Percentiles rank a stretch among this genome's conserved stretches.
phyloP scores from a whole-genome alignment of 2,888 invertebrate species.

The Ophion ventricosus region DNA sequence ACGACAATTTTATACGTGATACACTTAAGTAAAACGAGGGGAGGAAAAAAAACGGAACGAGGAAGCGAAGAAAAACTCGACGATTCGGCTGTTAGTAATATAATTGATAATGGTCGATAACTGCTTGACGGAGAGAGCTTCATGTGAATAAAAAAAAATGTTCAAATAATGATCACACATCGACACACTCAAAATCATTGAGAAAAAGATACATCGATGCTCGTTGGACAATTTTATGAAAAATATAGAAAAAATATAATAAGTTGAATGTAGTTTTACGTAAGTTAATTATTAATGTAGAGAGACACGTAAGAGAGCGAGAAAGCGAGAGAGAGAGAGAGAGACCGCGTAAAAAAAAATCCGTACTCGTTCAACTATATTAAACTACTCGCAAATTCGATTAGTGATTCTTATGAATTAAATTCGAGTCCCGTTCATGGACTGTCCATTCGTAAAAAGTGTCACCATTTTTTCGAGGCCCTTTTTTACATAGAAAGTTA shows the following conservation, averaged over 20 bases:
- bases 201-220: constrained; percentile 17
- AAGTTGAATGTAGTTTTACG: background rate
- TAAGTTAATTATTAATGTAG: background rate
- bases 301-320: background rate
- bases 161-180: background rate
- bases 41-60: constrained; percentile 8
- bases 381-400: background rate
- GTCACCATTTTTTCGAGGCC: background rate
- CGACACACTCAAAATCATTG: constrained; percentile 5
- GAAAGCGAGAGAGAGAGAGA: background rate
- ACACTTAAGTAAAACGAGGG: constrained; percentile 26
- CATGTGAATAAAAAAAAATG: background rate
- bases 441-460: background rate
- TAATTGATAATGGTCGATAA: constrained; percentile 44
- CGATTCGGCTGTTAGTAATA: constrained; percentile 60
- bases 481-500: constrained; percentile 30
- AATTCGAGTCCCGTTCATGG: background rate
- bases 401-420: background rate
- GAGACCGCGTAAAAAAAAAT: background rate
- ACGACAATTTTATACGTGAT: constrained; percentile 58
- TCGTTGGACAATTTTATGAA: constrained; percentile 12
- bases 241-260: background rate
- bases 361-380: background rate
- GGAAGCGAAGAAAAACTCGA: constrained; percentile 24
- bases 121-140: constrained; percentile 41